A percentile compares a stretch with the other conserved stretches of the same genome.
phyloP scores from a whole-genome alignment of 1,140 invertebrate genomes.

The Drosophila willistoni region DNA sequence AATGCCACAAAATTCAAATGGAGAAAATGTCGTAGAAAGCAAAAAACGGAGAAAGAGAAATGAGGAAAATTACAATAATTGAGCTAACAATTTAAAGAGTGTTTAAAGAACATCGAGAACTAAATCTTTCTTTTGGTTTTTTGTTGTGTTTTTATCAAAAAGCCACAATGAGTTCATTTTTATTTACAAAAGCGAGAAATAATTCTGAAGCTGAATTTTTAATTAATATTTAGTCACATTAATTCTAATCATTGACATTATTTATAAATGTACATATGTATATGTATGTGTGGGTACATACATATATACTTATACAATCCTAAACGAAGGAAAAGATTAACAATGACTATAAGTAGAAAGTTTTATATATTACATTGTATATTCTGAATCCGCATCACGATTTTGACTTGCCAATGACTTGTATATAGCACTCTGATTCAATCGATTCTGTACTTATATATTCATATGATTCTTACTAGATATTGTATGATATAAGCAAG shows the following conservation, averaged over 20 bases:
- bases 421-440: no score
- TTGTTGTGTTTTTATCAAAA: background rate
- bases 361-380: no score
- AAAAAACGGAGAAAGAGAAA: background rate
- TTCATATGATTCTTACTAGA: no score
- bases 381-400: no score
- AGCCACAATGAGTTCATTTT: conserved; percentile 25
- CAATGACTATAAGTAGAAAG: background rate
- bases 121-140: background rate
- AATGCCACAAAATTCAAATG: conserved; percentile 12
- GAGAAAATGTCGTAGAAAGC: conserved; percentile 11
- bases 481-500: no score
- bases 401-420: no score
- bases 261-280: background rate
- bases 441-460: no score
- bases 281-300: no score
- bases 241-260: conserved; percentile 22
- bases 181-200: conserved; percentile 23
- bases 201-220: background rate
- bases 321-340: background rate
- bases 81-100: conserved; percentile 6
- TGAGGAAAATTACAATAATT: conserved; percentile 9
- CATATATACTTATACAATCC: no score
- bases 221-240: conserved; percentile 20
- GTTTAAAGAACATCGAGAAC: background rate